Base-by-base conservation (phyloP, 2,797 vertebrate species). In the Tolypeutes matacus region DNA sequence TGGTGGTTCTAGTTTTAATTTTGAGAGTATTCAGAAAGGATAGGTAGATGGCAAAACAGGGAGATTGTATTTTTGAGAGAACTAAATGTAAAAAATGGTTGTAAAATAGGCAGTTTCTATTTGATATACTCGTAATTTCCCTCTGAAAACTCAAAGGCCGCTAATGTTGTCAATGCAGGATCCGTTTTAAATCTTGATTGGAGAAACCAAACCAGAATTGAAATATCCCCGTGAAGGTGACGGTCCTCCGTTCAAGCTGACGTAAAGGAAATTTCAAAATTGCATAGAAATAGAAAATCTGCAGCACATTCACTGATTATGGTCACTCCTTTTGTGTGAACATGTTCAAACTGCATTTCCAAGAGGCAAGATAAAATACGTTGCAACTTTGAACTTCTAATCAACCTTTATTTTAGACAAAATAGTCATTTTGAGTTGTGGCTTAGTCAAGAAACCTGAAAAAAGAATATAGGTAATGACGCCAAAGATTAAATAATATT, bases 401-500 rank as follows among this genome's bases (percentile, higher is more conserved):
- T 46, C 56, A 73, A 73, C 4, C 11, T 25, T 60, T 60, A 18
- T 72, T 53, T 70, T 58, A 67, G 49, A 51, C 62, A 75, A 92
- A 88, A 86, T 2, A 62, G 58, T 77, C 67, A 72, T 69, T 86
- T 72, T 25, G 64, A 76, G 2, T 51, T 83, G 14, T 17, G 25
- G 29, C 34, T 95, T 86, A 65, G 27, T 15, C 39, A 25, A 14
- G 67, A 93, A 69, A 85, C 3, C 64, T 81, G 21, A 58, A 69
- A 31, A 31, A 51, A 12, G 3, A 58, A 69, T 80, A 65, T 39
- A 29, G 1, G 10, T 88, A 64, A 94, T 49, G 6, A 70, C 46
- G 87, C 31, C 58, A 78, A 67, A 80, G 4, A 72, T 46, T 29
- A 75, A 75, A 94, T n/a, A n/a, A n/a, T n/a, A n/a, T n/a, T n/a